These are phyloP conservation scores for Murina feae DNA, from an alignment of 2,113 vertebrate species.

Conservation along the genomic window DNA sequence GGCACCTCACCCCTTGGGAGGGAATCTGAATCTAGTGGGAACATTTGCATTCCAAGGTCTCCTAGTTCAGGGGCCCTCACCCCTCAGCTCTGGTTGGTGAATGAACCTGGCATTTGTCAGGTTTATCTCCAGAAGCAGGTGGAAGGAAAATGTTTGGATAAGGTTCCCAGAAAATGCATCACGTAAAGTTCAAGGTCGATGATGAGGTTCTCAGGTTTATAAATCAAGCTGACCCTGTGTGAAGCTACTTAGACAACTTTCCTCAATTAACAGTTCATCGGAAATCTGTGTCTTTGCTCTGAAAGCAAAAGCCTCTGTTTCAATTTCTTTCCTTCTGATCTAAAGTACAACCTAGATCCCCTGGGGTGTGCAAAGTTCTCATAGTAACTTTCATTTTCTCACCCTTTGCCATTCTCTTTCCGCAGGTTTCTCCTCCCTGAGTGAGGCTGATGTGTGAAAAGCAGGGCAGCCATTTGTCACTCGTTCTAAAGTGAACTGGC, in stretches of 20 bases:
- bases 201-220: accelerated
- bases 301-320: not conserved
- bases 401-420: not conserved
- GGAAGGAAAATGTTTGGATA: accelerated
- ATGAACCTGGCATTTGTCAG: not conserved
- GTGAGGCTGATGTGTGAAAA: not conserved
- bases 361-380: not conserved
- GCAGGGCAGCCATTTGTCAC: not conserved
- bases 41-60: accelerated
- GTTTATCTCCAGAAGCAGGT: not conserved
- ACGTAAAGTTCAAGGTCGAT: accelerated
- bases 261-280: accelerated
- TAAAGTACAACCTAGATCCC: accelerated
- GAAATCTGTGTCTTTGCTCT: accelerated
- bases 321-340: not conserved
- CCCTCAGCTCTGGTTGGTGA: accelerated
- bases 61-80: too few relatives aligned
- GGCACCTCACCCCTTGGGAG: not conserved
- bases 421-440: not conserved
- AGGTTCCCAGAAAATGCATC: not conserved
- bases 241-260: not conserved
- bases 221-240: accelerated
- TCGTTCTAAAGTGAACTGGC: accelerated
- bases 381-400: not conserved
- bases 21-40: too few relatives aligned